These are phyloP conservation scores for Geothlypis trichas DNA, from an alignment of 2,113 vertebrate species.

Conservation along the genomic window DNA sequence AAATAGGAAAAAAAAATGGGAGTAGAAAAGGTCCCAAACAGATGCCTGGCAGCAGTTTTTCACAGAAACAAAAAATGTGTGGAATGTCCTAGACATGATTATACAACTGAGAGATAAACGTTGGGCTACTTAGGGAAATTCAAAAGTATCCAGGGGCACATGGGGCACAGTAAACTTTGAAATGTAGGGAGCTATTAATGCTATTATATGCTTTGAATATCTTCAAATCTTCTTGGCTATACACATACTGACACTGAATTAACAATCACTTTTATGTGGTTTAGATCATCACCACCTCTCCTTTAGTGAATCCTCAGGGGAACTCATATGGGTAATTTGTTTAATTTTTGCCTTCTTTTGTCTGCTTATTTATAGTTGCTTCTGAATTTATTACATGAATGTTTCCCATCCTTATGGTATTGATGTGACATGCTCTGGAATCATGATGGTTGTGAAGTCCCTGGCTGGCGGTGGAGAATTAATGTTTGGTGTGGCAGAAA, in stretches of 20 bases:
- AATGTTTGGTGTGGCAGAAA: neutral
- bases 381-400: neutral
- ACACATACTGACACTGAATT: neutral
- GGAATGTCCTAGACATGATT: neutral
- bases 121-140: neutral
- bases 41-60: slow-evolving; percentile 39
- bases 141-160: neutral
- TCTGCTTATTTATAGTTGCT: neutral
- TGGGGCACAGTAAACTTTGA: neutral
- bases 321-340: neutral
- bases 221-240: neutral
- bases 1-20: slow-evolving; percentile 38
- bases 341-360: neutral
- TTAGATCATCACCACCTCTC: neutral
- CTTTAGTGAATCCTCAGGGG: neutral
- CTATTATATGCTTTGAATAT: neutral
- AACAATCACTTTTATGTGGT: neutral
- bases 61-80: slow-evolving; percentile 19
- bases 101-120: neutral
- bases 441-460: neutral
- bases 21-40: slow-evolving; percentile 47
- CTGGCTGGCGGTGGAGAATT: neutral
- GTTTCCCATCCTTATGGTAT: neutral
- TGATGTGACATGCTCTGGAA: neutral
- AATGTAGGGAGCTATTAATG: neutral